phyloP scores from a whole-genome alignment of 2,888 invertebrate species.

The Chloroclystis v-ata region DNA sequence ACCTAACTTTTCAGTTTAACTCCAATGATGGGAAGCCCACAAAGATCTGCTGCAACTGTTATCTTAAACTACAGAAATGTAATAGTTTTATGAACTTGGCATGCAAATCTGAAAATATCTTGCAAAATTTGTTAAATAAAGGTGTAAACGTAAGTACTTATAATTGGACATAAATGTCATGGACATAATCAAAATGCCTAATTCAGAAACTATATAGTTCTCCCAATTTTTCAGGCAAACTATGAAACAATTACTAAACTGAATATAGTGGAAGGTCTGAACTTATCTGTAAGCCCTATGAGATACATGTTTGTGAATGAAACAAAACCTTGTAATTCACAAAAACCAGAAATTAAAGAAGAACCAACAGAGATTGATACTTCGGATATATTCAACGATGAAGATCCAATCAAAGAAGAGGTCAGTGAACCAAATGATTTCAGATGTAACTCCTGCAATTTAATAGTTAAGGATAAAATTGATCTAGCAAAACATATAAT shows the following conservation, averaged over 20 bases:
- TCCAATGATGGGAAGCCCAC: background rate
- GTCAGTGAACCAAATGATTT: constrained; percentile 2
- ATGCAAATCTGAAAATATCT: constrained; percentile 9
- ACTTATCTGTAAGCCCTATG: background rate
- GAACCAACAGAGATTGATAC: background rate
- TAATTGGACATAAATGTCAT: background rate
- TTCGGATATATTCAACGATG: background rate
- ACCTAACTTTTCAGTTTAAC: constrained; percentile 5
- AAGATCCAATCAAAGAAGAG: background rate
- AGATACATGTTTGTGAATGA: constrained; percentile 1
- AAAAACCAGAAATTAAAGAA: background rate
- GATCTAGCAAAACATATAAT: constrained; percentile 6
- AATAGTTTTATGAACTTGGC: constrained; percentile 2
- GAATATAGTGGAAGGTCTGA: background rate
- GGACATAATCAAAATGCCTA: too few species aligned
- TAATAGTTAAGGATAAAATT: constrained; percentile 8
- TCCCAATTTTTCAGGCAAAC: background rate
- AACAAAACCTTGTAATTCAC: background rate
- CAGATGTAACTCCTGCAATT: background rate
- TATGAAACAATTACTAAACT: background rate
- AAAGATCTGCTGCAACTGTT: constrained; percentile 10
- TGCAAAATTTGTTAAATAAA: constrained; percentile 5
- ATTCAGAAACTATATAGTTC: too few species aligned
- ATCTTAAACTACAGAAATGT: constrained; percentile 7
- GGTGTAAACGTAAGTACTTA: constrained; percentile 4